Percentiles rank a stretch among this genome's conserved stretches.
Conservation (phyloP, 2,797 vertebrate species). For the Simalia tracyae region DNA sequence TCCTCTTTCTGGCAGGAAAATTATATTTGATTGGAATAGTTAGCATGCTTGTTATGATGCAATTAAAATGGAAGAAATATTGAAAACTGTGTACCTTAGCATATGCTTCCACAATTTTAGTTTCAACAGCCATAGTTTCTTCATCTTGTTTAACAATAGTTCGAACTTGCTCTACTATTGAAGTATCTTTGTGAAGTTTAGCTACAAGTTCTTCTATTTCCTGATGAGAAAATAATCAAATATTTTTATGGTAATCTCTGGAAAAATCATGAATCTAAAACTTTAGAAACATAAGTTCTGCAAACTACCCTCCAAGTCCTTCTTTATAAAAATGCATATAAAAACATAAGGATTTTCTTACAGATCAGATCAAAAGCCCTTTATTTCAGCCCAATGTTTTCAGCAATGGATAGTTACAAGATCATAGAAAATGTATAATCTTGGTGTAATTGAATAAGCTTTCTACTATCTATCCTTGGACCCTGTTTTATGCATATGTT, state of each 20-base stretch:
- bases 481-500: neutral
- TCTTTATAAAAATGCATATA: neutral
- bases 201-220: conserved; percentile 60
- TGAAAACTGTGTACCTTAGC: conserved; percentile 50
- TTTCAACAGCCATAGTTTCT: conserved; percentile 58
- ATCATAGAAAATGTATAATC: neutral
- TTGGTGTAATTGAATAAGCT: neutral
- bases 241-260: neutral
- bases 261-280: neutral
- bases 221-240: conserved; percentile 46
- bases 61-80: neutral
- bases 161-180: conserved; percentile 64
- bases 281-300: neutral
- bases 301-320: neutral
- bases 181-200: conserved; percentile 63
- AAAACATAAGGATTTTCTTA: neutral
- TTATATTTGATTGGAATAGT: neutral
- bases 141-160: conserved; percentile 68
- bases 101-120: conserved; percentile 63
- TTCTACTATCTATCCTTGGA: neutral
- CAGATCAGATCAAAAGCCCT: neutral
- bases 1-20: neutral
- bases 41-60: no score
- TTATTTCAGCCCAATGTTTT: neutral
- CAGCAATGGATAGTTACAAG: neutral